Base-by-base conservation (phyloP, 2,113 vertebrate species). In the Micronycteris hirsuta region DNA sequence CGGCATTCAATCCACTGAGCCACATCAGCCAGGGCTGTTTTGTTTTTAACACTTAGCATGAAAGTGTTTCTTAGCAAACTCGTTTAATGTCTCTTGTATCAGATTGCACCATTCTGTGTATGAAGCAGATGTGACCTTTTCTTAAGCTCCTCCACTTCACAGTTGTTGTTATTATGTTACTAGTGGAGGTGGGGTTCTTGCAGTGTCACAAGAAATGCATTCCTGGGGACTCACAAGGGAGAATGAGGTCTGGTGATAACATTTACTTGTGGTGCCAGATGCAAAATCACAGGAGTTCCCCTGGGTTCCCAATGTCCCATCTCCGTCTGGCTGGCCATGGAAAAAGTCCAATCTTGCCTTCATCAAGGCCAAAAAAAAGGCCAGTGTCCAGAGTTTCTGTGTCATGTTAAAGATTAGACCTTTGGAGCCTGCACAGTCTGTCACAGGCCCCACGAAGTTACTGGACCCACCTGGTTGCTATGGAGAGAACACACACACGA, bases 41-140 rank as follows among this genome's bases (percentile, higher is more conserved):
- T 90, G 93, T 84, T 93, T n/a, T 92, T 88, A 71, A 67, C 91
- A 95, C 45, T 71, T 93, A 97, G 65, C 43, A 33, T n/a, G 24
- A 58, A 90, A 91, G 33, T 38, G 1, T 90, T 91, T 92, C 17
- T 77, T 67, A 77, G 0, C 45, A 94, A 0, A 2, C 38, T 90
- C 85, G 22, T 86, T 90, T 61, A 19, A 4, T 87, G 80, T 94
- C 12, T 86, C 61, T 15, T 67, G 1, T 33, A 52, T 36, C n/a
- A 97, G 93, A 93, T 54, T 95, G 84, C 52, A 81, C 90, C 88
- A 78, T 82, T 38, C 16, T 61, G 1, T 45, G 14, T 93, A 63
- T 93, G 93, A 89, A 85, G 71, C 45, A 77, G 61, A 82, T 47
- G 89, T 91, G 80, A 91, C 82, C 83, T 56, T 91, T 94, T 20